Percentiles rank a stretch among this genome's conserved stretches.
Conservation (phyloP, 1,140 invertebrate species). For the Cotesia glomerata region DNA sequence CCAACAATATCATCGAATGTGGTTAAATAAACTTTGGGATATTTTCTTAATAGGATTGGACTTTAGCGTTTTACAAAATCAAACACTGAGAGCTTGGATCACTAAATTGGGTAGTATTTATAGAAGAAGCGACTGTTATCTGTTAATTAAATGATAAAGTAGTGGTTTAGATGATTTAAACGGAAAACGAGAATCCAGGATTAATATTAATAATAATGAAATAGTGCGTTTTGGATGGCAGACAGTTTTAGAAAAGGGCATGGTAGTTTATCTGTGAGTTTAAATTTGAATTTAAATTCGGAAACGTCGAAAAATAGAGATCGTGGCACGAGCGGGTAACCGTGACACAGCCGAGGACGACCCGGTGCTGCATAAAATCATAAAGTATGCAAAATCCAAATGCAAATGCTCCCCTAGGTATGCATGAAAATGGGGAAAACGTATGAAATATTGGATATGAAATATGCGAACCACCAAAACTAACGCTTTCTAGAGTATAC, state of each 20-base stretch:
- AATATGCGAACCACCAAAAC: constrained; percentile 36
- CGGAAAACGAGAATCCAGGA: too few relatives aligned
- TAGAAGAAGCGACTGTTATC: too few relatives aligned
- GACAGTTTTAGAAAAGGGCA: constrained; percentile 6
- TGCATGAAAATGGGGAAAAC: constrained; percentile 46
- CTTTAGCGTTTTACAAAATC: too few relatives aligned
- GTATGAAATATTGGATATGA: constrained; percentile 41
- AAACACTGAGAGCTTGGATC: too few relatives aligned
- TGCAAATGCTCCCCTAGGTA: constrained; percentile 46
- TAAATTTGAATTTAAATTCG: constrained; percentile 26
- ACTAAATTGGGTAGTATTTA: too few relatives aligned
- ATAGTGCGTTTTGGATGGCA: neutral
- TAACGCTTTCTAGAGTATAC: constrained; percentile 2
- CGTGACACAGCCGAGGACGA: constrained; percentile 20
- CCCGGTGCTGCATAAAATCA: constrained; percentile 42
- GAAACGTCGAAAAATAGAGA: constrained; percentile 22
- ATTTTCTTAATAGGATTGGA: too few relatives aligned
- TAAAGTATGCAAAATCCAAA: constrained; percentile 52
- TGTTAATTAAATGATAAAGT: too few relatives aligned
- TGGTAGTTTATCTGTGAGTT: constrained; percentile 9
- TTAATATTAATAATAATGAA: too few relatives aligned
- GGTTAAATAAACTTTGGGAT: too few relatives aligned
- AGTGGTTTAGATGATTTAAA: too few relatives aligned
- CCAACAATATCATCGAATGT: too few relatives aligned
- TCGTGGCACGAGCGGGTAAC: constrained; percentile 7